These are phyloP conservation scores for Alectoris magna DNA, from an alignment of 2,797 vertebrate genomes.

Conservation along the genomic window DNA sequence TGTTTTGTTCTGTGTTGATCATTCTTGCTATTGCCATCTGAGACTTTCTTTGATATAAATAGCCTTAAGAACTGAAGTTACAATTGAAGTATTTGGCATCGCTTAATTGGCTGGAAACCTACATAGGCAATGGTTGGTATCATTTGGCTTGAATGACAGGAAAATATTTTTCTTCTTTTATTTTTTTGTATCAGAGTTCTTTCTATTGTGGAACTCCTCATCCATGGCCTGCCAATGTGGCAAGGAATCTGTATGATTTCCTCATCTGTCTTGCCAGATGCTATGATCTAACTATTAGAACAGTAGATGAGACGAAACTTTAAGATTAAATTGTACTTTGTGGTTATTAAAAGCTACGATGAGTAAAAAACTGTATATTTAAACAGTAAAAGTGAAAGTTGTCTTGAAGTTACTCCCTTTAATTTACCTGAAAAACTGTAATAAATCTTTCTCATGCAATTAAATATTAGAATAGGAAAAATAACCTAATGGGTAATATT, in stretches of 20 bases:
- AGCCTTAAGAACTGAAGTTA: not conserved
- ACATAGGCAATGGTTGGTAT: slow-evolving; percentile 13
- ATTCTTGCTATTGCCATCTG: not conserved
- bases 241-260: slow-evolving; percentile 25
- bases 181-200: not conserved
- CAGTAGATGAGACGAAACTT: not conserved
- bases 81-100: not conserved
- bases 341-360: not conserved
- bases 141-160: not conserved
- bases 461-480: not conserved
- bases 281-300: not conserved
- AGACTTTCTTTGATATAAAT: not conserved
- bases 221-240: slow-evolving; percentile 1
- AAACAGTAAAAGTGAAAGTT: not conserved
- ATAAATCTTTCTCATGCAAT: not conserved
- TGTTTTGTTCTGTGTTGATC: not conserved
- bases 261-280: not conserved
- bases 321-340: slow-evolving; percentile 4
- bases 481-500: not conserved
- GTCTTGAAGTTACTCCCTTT: not conserved
- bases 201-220: not conserved
- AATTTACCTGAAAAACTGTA: slow-evolving; percentile 10
- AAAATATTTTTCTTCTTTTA: not conserved
- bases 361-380: not conserved
- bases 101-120: not conserved